Evolutionary conservation across 2,113 vertebrate genomes (phyloP), one percentile per base, ranked within the genome.

Genomic region (Bambusicola thoracicus): DNA sequence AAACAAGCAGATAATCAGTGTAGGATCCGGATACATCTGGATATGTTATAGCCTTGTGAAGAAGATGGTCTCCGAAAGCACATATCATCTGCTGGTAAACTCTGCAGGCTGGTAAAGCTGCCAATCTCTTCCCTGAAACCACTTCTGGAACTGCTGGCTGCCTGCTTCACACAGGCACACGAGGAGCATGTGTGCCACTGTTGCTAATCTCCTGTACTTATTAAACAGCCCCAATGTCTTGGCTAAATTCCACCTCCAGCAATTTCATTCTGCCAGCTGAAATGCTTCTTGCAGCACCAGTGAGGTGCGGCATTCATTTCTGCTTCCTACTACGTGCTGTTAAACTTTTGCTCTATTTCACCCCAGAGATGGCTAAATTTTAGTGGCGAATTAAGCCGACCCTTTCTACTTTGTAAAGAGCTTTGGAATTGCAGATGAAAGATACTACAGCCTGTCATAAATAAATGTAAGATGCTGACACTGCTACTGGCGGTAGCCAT

Each of bases 401-500:
- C 41, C 38, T 89, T 91, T 77, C 66, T 70, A 87, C 73, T 95
- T 91, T 61, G 76, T 79, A 80, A 93, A 96, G 38, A 53, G 75
- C 90, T 92, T 91, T 80, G 88, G 75, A 96, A 85, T 38, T 82
- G 62, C 89, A 91, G 90, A 95, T 88, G 79, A 88, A 96, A 94
- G 73, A 92, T 86, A 82, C 87, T 91, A 91, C 20, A 63, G 49
- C n/a, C 61, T 88, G 69, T 77, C 87, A 92, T 89, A 95, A 94
- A 96, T 72, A 96, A 89, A 85, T 67, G 68, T 74, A 94, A 94
- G 87, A 86, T 94, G 93, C 90, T 96, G 82, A 95, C 93, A 73
- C 63, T 92, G 92, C 87, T 96, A 25, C 69, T 91, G 82, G 62
- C 87, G 82, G 83, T 85, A 95, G 93, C 76, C 85, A 87, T 93